phyloP scores from a whole-genome alignment of 2,888 invertebrate genomes.

The Drosophila pegasa region DNA sequence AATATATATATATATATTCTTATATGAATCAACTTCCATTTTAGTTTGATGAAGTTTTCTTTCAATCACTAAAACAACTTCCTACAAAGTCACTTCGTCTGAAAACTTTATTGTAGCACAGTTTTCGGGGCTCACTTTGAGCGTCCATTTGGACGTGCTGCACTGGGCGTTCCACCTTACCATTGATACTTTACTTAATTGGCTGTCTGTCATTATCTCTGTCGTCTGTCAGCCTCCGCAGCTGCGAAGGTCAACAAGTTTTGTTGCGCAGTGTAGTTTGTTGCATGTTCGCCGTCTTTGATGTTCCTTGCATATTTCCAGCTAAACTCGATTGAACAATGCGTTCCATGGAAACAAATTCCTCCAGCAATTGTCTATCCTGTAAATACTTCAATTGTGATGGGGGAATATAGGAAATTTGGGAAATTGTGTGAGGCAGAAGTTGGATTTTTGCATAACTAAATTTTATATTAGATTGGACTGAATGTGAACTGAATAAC shows the following conservation, averaged over 20 bases:
- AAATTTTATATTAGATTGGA: neutral
- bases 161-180: neutral
- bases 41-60: neutral
- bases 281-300: constrained; percentile 1
- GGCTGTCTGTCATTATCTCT: neutral
- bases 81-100: neutral
- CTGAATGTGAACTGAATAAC: too few species aligned
- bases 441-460: too few species aligned
- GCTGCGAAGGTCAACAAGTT: neutral
- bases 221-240: neutral
- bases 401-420: neutral
- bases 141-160: neutral
- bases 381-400: neutral
- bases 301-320: neutral
- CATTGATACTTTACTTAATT: constrained; percentile 1
- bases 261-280: neutral
- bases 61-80: neutral
- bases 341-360: neutral
- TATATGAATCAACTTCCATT: neutral
- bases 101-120: constrained; percentile 7
- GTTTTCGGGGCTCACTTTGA: constrained; percentile 4
- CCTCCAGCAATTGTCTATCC: neutral
- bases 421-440: neutral
- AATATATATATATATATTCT: too few species aligned
- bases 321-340: neutral